A percentile compares a stretch with the other conserved stretches of the same genome.
These are phyloP conservation scores for Entomobrya proxima DNA, from an alignment of 2,888 invertebrate species.

Conservation along the genomic window DNA sequence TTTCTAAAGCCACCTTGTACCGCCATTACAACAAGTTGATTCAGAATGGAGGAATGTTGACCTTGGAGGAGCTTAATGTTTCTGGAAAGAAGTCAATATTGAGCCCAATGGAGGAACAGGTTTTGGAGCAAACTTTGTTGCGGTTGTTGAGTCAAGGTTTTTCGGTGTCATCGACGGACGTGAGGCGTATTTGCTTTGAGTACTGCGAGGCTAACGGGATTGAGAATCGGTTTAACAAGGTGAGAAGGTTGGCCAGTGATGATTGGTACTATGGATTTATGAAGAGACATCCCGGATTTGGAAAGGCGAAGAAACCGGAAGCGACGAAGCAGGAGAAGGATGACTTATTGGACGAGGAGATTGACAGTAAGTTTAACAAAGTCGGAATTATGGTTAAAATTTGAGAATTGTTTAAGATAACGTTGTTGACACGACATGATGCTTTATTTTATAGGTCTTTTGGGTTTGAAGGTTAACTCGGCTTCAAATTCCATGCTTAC, in stretches of 20 bases:
- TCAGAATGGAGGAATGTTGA: constrained; percentile 66
- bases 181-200: constrained; percentile 73
- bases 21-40: constrained; percentile 72
- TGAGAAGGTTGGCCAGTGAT: constrained; percentile 73
- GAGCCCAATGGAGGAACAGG: constrained; percentile 72
- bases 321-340: constrained; percentile 1
- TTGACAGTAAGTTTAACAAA: no score
- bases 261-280: constrained; percentile 74
- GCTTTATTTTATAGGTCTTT: no score
- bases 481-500: no score
- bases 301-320: neutral
- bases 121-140: constrained; percentile 71
- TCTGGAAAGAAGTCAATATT: constrained; percentile 73
- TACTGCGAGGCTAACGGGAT: constrained; percentile 73
- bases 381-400: no score
- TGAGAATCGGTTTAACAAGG: constrained; percentile 71
- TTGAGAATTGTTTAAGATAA: no score
- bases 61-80: constrained; percentile 69
- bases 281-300: constrained; percentile 69
- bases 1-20: constrained; percentile 72
- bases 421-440: no score
- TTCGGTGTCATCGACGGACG: constrained; percentile 70
- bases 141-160: constrained; percentile 71
- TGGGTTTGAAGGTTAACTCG: no score
- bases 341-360: constrained; percentile 31